Percentiles rank a stretch among this genome's conserved stretches.
These are phyloP conservation scores for Poecile montanus DNA, from an alignment of 2,797 vertebrate species.

Conservation along the genomic window DNA sequence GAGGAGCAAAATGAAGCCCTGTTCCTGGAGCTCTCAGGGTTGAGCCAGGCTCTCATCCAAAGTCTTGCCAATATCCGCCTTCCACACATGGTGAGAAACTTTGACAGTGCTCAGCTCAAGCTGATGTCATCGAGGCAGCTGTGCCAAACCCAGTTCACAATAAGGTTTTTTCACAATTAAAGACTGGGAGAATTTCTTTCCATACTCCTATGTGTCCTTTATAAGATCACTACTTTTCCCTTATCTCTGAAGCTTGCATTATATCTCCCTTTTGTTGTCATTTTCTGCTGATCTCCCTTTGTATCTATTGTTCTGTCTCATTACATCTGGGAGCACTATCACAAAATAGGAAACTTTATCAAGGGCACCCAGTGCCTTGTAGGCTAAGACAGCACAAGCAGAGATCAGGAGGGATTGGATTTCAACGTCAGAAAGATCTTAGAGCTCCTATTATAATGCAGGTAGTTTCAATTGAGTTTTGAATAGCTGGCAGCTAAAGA, in stretches of 20 bases:
- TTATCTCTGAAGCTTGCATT: constrained; percentile 41
- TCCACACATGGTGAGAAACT: constrained; percentile 92
- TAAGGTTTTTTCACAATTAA: background rate
- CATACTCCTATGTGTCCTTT: background rate
- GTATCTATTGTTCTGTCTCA: constrained; percentile 55
- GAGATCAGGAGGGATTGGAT: constrained; percentile 62
- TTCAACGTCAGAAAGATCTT: constrained; percentile 63
- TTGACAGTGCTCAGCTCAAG: background rate
- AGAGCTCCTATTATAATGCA: constrained; percentile 53
- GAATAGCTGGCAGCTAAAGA: constrained; percentile 68
- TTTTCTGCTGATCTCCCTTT: constrained; percentile 53
- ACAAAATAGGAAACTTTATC: constrained; percentile 66
- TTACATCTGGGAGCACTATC: constrained; percentile 38
- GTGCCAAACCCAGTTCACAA: background rate
- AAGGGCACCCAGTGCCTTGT: constrained; percentile 49
- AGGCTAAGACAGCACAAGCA: constrained; percentile 44
- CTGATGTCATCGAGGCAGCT: fast-evolving
- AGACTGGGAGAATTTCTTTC: constrained; percentile 15
- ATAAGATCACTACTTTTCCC: constrained; percentile 21
- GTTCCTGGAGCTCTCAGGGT: constrained; percentile 96
- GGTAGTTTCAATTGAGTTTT: constrained; percentile 54
- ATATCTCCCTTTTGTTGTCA: constrained; percentile 50
- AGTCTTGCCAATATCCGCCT: constrained; percentile 97
- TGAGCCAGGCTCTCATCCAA: constrained; percentile 96
- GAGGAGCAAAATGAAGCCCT: constrained; percentile 98